These are phyloP conservation scores for Apostichopus leukothele DNA, from an alignment of 53 echinoderm and acorn worm species.

Conservation along the genomic window DNA sequence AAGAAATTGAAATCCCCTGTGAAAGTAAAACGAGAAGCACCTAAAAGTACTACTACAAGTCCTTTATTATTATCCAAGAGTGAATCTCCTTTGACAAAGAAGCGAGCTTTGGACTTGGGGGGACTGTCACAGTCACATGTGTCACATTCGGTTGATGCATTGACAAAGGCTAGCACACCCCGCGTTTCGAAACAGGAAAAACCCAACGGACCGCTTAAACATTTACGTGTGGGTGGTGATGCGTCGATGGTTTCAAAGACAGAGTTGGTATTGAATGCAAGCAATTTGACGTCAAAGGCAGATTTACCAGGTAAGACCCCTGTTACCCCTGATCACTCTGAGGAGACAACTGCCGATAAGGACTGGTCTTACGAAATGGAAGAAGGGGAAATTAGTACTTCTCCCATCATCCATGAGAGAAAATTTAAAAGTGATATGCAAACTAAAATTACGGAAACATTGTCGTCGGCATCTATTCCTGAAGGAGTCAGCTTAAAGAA, in stretches of 20 bases:
- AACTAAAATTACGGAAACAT: not conserved
- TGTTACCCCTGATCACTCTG: not conserved
- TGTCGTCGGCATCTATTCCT: not conserved
- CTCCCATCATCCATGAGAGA: conserved; percentile 2
- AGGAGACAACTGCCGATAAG: not conserved
- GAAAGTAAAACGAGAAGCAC: not conserved
- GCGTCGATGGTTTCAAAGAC: not conserved
- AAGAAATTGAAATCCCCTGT: conserved; percentile 36
- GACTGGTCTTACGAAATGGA: conserved; percentile 8
- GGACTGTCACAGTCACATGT: not conserved
- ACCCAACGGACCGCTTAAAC: not conserved
- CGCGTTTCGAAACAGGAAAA: not conserved
- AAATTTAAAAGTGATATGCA: conserved; percentile 34
- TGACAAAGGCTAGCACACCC: not conserved
- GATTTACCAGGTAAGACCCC: not conserved
- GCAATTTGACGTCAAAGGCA: too few relatives aligned
- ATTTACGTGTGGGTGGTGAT: not conserved
- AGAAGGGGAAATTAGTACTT: not conserved
- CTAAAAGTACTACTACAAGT: not conserved
- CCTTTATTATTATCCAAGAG: not conserved
- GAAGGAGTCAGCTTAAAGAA: not conserved
- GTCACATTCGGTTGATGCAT: not conserved
- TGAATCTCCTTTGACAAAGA: not conserved
- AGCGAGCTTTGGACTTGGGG: not conserved
- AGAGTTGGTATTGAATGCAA: not conserved